Evolutionary conservation across 2,797 vertebrate species (phyloP).

Genomic region (Pseudochirops corinnae): DNA sequence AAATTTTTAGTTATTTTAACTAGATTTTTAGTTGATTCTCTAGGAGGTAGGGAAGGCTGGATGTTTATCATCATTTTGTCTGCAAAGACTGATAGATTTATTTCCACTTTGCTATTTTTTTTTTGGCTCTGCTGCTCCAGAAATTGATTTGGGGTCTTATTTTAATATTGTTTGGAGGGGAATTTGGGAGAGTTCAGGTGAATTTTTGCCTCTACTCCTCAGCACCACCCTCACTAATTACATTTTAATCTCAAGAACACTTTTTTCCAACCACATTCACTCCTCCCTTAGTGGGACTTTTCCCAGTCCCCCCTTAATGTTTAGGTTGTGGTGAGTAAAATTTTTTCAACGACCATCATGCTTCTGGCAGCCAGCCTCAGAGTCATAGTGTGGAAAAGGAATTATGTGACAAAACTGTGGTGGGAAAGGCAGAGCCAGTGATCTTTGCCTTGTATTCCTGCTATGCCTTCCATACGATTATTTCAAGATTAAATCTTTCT

Average conservation of each 20-base stretch:
- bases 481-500: background rate
- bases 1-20: background rate
- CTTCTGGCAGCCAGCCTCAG: background rate
- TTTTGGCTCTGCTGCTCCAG: background rate
- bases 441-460: background rate
- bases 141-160: background rate
- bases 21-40: too few relatives aligned
- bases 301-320: background rate
- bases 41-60: too few relatives aligned
- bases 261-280: background rate
- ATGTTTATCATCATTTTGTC: too few relatives aligned
- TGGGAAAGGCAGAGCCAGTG: background rate
- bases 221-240: background rate
- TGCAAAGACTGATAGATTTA: too few relatives aligned
- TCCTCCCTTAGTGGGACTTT: background rate
- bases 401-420: background rate
- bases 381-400: background rate
- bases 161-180: background rate
- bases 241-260: background rate
- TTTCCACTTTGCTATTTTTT: background rate
- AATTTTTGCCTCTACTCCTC: background rate
- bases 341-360: background rate
- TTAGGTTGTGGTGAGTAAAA: background rate
- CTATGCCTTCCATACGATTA: background rate
- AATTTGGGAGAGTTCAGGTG: background rate